A percentile compares a stretch with the other conserved stretches of the same genome.
Conservation (phyloP, 2,113 vertebrate genomes). For the Aphyosemion australe region DNA sequence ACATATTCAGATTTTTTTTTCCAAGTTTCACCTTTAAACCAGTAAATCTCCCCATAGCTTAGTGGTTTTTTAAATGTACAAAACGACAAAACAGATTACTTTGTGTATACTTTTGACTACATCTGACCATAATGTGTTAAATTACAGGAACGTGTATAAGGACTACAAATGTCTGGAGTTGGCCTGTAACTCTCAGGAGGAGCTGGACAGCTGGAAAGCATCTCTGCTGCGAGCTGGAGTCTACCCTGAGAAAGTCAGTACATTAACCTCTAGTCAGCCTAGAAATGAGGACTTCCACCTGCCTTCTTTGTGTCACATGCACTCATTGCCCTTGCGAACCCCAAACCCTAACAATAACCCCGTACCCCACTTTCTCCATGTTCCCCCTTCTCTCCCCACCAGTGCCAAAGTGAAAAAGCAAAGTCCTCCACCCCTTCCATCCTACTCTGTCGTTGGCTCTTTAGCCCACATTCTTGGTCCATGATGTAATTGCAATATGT, state of each 20-base stretch:
- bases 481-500: conserved; percentile 78
- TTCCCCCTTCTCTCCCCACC: conserved; percentile 46
- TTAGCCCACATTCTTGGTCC: conserved; percentile 75
- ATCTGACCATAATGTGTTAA: conserved; percentile 31
- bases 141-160: conserved; percentile 93
- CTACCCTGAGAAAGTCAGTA: conserved; percentile 90
- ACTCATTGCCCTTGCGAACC: conserved; percentile 41
- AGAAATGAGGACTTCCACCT: conserved; percentile 49
- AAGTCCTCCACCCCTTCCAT: conserved; percentile 69
- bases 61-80: background rate
- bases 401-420: conserved; percentile 45
- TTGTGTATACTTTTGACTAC: background rate
- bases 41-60: no score
- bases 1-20: no score
- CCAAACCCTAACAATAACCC: conserved; percentile 37
- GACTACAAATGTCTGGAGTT: conserved; percentile 93
- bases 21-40: no score
- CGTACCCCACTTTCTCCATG: conserved; percentile 30
- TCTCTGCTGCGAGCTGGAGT: conserved; percentile 91
- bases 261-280: conserved; percentile 36
- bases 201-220: conserved; percentile 95
- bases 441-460: conserved; percentile 73
- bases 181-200: conserved; percentile 89
- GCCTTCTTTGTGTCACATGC: conserved; percentile 14
- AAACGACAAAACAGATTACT: background rate